A percentile compares a stretch with the other conserved stretches of the same genome.
phyloP scores from a whole-genome alignment of 2,888 invertebrate species.

The Lepidocyrtoides sp. region DNA sequence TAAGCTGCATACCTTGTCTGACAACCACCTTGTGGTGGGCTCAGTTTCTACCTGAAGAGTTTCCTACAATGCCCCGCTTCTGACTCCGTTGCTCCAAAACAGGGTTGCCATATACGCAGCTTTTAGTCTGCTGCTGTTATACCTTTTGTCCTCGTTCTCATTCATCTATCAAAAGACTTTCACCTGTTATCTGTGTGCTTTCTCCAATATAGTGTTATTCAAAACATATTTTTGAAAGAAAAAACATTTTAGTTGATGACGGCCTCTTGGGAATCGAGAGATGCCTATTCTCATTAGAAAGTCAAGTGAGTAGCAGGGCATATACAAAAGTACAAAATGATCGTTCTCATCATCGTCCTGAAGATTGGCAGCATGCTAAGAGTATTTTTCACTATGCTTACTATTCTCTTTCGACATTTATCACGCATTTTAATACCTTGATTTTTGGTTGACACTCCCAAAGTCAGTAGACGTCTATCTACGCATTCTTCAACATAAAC shows the following conservation, averaged over 20 bases:
- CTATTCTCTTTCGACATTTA: constrained; percentile 28
- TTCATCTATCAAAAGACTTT: constrained; percentile 6
- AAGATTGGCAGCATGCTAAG: too few species aligned
- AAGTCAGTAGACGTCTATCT: not conserved
- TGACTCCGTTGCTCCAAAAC: too few species aligned
- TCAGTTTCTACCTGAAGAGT: too few species aligned
- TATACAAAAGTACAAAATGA: not conserved
- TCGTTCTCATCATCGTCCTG: too few species aligned
- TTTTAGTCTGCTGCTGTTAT: not conserved
- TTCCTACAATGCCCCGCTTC: too few species aligned
- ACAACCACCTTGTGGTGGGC: too few species aligned
- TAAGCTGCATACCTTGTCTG: too few species aligned
- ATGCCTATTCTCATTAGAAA: constrained; percentile 4
- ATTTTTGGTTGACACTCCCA: not conserved
- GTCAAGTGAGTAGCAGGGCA: not conserved
- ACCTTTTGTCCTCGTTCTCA: not conserved
- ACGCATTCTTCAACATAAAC: not conserved
- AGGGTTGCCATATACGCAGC: too few species aligned
- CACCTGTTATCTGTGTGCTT: constrained; percentile 10
- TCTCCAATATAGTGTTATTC: not conserved
- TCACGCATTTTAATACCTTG: constrained; percentile 41
- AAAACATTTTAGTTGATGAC: constrained; percentile 31
- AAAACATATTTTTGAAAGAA: not conserved
- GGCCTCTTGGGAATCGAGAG: constrained; percentile 23
- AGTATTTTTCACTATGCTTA: not conserved